Evolutionary conservation across 2,888 invertebrate genomes (phyloP).

Genomic region (Holacanthella duospinosa): DNA sequence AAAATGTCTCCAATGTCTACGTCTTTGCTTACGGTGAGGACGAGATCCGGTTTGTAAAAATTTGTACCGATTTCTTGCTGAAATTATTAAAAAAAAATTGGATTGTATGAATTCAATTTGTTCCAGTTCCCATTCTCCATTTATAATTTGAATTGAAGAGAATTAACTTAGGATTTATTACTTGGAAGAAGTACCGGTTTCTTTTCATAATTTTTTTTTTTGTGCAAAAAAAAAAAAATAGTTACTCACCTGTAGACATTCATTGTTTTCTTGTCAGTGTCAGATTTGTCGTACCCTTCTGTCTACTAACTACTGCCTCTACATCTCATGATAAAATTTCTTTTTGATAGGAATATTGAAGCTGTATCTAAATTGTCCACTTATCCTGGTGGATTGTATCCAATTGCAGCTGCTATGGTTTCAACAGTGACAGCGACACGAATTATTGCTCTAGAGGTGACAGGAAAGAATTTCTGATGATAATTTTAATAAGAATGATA

Average conservation of each 20-base stretch:
- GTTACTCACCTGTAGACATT: not conserved
- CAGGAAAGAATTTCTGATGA: not conserved
- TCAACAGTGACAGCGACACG: constrained; percentile 76
- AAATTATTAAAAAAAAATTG: too few relatives aligned
- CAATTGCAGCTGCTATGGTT: constrained; percentile 74
- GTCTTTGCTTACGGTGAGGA: constrained; percentile 28
- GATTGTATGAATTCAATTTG: too few relatives aligned
- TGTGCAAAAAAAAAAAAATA: not conserved
- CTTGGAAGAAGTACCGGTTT: not conserved
- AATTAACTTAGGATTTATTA: too few relatives aligned
- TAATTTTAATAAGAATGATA: not conserved
- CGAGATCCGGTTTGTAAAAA: too few relatives aligned
- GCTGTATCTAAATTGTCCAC: constrained; percentile 64
- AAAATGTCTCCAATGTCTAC: constrained; percentile 34
- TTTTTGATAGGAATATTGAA: constrained; percentile 44
- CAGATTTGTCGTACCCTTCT: not conserved
- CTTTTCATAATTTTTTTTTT: not conserved
- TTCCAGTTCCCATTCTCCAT: too few relatives aligned
- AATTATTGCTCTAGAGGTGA: constrained; percentile 73
- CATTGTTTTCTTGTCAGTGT: not conserved
- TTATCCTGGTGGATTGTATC: constrained; percentile 70
- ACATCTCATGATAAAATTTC: too few relatives aligned
- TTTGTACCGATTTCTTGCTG: too few relatives aligned
- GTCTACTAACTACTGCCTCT: not conserved
- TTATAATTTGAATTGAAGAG: not conserved